These are phyloP conservation scores for Upupa epops DNA, from an alignment of 2,113 vertebrate genomes.

Conservation along the genomic window DNA sequence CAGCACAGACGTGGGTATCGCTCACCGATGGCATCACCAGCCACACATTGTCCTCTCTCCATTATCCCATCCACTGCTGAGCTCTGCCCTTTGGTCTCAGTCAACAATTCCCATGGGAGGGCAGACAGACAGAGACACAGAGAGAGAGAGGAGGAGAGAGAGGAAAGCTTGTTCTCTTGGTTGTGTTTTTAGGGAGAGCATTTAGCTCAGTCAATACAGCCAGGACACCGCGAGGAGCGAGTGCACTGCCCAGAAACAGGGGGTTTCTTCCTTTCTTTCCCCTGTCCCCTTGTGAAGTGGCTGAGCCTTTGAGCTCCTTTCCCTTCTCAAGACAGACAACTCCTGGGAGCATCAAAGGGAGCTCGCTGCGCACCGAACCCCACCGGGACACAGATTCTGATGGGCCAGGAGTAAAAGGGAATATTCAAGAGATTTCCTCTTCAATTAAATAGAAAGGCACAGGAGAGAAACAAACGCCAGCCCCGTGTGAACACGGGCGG, in stretches of 20 bases:
- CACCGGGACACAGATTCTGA: neutral
- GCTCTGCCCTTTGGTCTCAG: neutral
- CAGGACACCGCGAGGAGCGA: neutral
- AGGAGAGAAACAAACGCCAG: neutral
- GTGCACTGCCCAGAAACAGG: neutral
- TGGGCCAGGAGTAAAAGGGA: conserved; percentile 41
- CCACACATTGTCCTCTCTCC: neutral
- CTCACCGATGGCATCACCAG: neutral
- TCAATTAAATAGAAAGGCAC: conserved; percentile 35
- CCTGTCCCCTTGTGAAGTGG: neutral
- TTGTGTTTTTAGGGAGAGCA: neutral
- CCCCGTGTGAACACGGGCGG: neutral
- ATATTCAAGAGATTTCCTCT: conserved; percentile 38
- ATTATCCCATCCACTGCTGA: accelerated
- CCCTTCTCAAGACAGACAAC: conserved; percentile 10
- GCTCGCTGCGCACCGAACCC: neutral
- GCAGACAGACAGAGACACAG: neutral
- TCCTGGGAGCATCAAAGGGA: conserved; percentile 46
- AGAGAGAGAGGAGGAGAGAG: no score
- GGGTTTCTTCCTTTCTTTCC: neutral
- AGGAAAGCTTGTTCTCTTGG: neutral
- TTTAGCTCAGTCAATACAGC: neutral
- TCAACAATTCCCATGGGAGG: neutral
- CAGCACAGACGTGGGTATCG: neutral
- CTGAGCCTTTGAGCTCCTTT: neutral